These are phyloP conservation scores for Hirundo rustica DNA, from an alignment of 2,797 vertebrate species.

Conservation along the genomic window DNA sequence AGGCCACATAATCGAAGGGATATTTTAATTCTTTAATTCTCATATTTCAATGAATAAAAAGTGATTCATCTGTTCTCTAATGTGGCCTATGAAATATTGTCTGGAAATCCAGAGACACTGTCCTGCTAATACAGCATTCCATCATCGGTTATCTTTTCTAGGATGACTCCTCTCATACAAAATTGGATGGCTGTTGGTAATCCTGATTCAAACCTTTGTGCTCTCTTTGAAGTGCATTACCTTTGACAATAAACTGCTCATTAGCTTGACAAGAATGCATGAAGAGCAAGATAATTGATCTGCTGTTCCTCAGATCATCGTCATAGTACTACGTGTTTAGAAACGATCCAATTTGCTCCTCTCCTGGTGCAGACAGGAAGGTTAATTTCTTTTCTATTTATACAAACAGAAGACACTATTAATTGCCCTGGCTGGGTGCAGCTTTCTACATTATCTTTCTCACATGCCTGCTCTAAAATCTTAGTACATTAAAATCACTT, in stretches of 20 bases:
- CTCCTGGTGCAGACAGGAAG: slow-evolving; percentile 23
- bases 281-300: slow-evolving; percentile 17
- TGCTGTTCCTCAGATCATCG: not conserved
- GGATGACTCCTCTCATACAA: slow-evolving; percentile 21
- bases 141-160: not conserved
- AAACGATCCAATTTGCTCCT: slow-evolving; percentile 10
- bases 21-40: not conserved
- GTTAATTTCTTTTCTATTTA: slow-evolving; percentile 42
- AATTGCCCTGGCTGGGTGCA: not conserved
- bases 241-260: slow-evolving; percentile 48
- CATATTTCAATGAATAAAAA: not conserved
- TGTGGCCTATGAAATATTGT: not conserved
- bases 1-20: not conserved
- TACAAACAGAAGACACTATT: not conserved
- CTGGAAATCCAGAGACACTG: not conserved
- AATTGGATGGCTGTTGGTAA: slow-evolving; percentile 34
- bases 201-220: slow-evolving; percentile 13
- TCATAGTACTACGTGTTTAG: not conserved
- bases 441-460: not conserved
- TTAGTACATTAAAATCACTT: slow-evolving; percentile 1
- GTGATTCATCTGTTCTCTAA: not conserved
- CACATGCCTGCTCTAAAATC: slow-evolving; percentile 11
- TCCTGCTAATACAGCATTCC: not conserved
- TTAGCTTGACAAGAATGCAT: slow-evolving; percentile 31
- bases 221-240: slow-evolving; percentile 41